Percentiles rank a stretch among this genome's conserved stretches.
Conservation (phyloP, 2,797 vertebrate species). For the Typhlichthys eigenmanni region DNA sequence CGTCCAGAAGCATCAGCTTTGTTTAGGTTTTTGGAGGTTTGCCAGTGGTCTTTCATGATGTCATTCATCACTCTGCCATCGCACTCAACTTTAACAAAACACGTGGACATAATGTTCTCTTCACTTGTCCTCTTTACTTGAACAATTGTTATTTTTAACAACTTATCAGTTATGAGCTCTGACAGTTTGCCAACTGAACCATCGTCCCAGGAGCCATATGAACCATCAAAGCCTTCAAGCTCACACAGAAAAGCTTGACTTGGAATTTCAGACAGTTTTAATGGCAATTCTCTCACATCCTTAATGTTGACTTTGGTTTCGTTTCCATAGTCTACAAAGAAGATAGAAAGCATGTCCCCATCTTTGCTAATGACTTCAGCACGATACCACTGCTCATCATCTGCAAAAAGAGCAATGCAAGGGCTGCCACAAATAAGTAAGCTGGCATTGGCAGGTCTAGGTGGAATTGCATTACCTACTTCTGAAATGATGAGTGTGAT, state of each 20-base stretch:
- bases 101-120: conserved; percentile 55
- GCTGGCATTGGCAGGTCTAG: conserved; percentile 10
- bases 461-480: conserved; percentile 47
- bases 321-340: conserved; percentile 90
- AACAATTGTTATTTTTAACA: conserved; percentile 78
- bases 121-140: conserved; percentile 46
- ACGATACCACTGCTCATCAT: conserved; percentile 85
- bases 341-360: conserved; percentile 62
- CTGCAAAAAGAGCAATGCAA: conserved; percentile 81
- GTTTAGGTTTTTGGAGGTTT: conserved; percentile 16
- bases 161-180: conserved; percentile 70
- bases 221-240: conserved; percentile 81
- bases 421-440: conserved; percentile 69
- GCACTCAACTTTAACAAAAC: conserved; percentile 76
- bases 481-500: conserved; percentile 74
- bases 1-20: conserved; percentile 2
- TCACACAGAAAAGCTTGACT: conserved; percentile 86
- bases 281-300: conserved; percentile 76
- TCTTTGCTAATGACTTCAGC: conserved; percentile 75
- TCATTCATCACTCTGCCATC: conserved; percentile 79
- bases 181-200: conserved; percentile 77
- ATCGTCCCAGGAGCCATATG: conserved; percentile 78
- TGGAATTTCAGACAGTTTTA: conserved; percentile 70
- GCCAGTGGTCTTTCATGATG: conserved; percentile 79
- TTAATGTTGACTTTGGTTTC: conserved; percentile 67